Evolutionary conservation across 2,888 invertebrate genomes (phyloP), one percentile per base, ranked within the genome.

Genomic region (Lochmaea crataegi): DNA sequence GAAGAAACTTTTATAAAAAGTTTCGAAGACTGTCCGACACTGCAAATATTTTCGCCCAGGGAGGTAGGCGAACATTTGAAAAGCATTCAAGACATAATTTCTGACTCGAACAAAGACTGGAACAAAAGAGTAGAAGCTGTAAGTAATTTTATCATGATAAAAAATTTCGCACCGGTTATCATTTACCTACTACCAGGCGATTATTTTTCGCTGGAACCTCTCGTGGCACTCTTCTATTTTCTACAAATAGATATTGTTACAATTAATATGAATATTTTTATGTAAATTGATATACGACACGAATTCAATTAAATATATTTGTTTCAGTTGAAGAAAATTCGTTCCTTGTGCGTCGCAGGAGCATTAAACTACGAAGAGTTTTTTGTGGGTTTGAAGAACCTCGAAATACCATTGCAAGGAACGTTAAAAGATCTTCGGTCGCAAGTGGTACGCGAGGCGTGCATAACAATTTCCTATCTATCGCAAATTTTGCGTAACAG

Each of bases 71-170:
- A 96, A 78, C 90, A 93, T 72, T 91, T 96, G 85, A 91, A 92
- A 48, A 91, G 90, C 80, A 91, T 96, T 66, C 90, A 92, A 80
- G 92, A 92, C 3, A 89, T 91, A 56, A 90, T 98, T 68, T 92
- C 93, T 2, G 96, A 98, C 87, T 89, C 94, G 58, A 92, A 90
- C 80, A 93, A 94, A 81, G 96, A 97, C 84, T 99, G 99, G 98
- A 97, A 96, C 87, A 96, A 96, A 86, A 89, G 98, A 73, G 92
- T 94, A n/a, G 97, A 98, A 73, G 93, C 94, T 78, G 95, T 97
- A 85, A 89, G 92, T 87, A 42, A 32, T 63, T 14, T 69, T 18
- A 38, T 16, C 32, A 32, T 32, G 6, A 32, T 1, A n/a, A n/a
- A n/a, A n/a, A n/a, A n/a, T n/a, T n/a, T n/a, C n/a, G n/a, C n/a